Evolutionary conservation across 2,113 vertebrate genomes (phyloP).

Genomic region (Pedetes capensis): DNA sequence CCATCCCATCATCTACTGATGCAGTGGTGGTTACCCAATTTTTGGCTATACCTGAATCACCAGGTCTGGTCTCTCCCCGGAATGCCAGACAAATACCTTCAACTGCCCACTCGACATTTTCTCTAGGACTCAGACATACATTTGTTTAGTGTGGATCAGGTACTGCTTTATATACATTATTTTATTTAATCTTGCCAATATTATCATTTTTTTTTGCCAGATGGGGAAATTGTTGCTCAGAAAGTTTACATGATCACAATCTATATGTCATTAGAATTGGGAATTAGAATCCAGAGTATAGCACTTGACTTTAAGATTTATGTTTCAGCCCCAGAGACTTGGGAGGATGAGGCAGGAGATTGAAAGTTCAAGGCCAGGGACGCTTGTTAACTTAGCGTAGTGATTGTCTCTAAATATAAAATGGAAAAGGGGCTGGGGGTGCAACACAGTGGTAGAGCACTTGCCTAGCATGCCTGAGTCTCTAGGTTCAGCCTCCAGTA

Average conservation of each 20-base stretch:
- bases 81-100: background rate
- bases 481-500: too few relatives aligned
- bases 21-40: background rate
- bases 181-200: background rate
- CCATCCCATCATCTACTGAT: background rate
- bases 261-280: background rate
- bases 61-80: background rate
- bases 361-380: too few relatives aligned
- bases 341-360: too few relatives aligned
- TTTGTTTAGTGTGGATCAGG: background rate
- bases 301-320: background rate
- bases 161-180: background rate
- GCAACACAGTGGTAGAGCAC: too few relatives aligned
- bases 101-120: background rate
- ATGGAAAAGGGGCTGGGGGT: too few relatives aligned
- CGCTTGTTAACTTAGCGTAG: too few relatives aligned
- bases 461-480: too few relatives aligned
- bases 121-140: background rate
- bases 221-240: background rate
- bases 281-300: background rate
- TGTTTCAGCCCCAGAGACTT: too few relatives aligned
- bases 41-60: background rate
- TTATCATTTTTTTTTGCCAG: background rate
- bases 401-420: too few relatives aligned
- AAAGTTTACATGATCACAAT: background rate